A percentile compares a stretch with the other conserved stretches of the same genome.
Evolutionary conservation across 2,113 vertebrate genomes (phyloP).

Genomic region (Xerus inauris): DNA sequence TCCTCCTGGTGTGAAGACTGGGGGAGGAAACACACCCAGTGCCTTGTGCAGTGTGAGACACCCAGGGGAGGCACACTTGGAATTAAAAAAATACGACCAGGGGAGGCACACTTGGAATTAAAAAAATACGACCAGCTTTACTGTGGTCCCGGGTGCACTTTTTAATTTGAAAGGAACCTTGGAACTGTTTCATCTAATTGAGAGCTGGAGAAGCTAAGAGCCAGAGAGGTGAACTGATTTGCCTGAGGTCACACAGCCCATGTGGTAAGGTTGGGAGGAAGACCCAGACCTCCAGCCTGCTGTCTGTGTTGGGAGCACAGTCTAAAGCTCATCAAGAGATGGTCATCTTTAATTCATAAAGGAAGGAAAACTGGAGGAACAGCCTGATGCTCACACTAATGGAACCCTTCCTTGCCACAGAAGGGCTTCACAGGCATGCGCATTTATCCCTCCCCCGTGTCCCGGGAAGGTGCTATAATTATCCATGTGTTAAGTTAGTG

Average conservation of each 20-base stretch:
- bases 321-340: background rate
- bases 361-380: background rate
- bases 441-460: background rate
- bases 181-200: background rate
- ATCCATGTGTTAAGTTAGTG: background rate
- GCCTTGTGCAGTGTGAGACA: background rate
- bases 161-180: background rate
- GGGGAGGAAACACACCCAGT: rapidly evolving
- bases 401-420: background rate
- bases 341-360: background rate
- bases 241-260: background rate
- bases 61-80: background rate
- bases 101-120: background rate
- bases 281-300: background rate
- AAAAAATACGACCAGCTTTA: background rate
- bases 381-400: background rate
- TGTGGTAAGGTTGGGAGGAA: rapidly evolving
- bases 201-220: slow-evolving; percentile 64
- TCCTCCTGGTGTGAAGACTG: too few species aligned
- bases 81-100: background rate
- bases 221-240: background rate
- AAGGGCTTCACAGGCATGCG: background rate
- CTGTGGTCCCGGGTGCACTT: background rate
- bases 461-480: background rate
- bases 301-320: background rate